Evolutionary conservation across 2,888 invertebrate species (phyloP).

Genomic region (Stratiomys singularior): DNA sequence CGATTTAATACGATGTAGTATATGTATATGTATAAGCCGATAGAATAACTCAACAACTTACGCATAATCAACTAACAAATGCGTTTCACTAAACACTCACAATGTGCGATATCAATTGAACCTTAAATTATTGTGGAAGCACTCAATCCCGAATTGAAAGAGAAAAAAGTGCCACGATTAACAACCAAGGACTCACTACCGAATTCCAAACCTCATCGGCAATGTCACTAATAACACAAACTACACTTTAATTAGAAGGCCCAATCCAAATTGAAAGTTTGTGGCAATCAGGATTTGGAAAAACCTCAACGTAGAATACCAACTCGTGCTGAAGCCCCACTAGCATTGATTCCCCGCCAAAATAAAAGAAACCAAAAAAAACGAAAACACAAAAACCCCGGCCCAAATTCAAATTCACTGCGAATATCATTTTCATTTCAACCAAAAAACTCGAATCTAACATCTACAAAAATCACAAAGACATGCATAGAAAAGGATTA

Average conservation of each 20-base stretch:
- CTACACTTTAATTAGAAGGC: conserved; percentile 25
- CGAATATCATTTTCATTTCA: not conserved
- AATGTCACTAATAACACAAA: not conserved
- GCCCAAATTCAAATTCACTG: conserved; percentile 19
- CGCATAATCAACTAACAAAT: no score
- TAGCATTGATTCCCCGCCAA: conserved; percentile 22
- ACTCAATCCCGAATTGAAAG: no score
- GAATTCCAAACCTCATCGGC: not conserved
- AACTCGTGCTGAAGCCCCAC: not conserved
- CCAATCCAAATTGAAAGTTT: conserved; percentile 21
- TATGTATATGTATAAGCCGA: no score
- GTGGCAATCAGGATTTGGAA: not conserved
- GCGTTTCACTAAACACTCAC: no score
- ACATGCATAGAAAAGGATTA: conserved; percentile 3
- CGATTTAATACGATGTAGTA: no score
- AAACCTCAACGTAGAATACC: conserved; percentile 7
- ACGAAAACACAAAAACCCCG: not conserved
- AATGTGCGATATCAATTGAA: no score
- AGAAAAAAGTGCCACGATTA: no score
- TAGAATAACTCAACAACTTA: no score
- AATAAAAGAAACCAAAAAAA: not conserved
- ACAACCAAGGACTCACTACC: not conserved
- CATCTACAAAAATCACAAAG: not conserved
- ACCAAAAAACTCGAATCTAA: not conserved
- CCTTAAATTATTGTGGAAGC: no score